Percentiles rank a stretch among this genome's conserved stretches.
Conservation (phyloP, 2,113 vertebrate species). For the Nerophis lumbriciformis region DNA sequence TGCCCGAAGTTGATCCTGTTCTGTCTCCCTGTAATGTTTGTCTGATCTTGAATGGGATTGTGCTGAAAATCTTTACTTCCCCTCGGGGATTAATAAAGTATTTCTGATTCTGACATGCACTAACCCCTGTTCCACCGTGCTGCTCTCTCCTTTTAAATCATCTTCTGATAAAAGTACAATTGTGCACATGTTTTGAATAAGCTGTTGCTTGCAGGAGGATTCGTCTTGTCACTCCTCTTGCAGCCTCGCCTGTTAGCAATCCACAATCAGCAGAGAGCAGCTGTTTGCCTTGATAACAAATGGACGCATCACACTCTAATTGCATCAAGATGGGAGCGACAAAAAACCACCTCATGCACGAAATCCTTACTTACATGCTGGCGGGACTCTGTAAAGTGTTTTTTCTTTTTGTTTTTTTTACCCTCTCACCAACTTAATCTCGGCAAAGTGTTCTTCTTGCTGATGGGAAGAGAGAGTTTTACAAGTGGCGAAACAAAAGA, state of each 20-base stretch:
- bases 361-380: slow-evolving; percentile 19
- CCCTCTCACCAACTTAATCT: slow-evolving; percentile 23
- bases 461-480: slow-evolving; percentile 37
- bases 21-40: no score
- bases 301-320: slow-evolving; percentile 47
- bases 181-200: slow-evolving; percentile 31
- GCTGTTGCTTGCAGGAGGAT: slow-evolving; percentile 33
- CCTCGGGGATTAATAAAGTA: no score
- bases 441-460: slow-evolving; percentile 26
- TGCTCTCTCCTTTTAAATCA: slow-evolving; percentile 10
- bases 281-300: slow-evolving; percentile 56
- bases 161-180: slow-evolving; percentile 30
- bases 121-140: no score
- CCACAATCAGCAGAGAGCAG: slow-evolving; percentile 38
- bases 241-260: slow-evolving; percentile 47
- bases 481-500: slow-evolving; percentile 50
- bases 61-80: no score
- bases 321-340: slow-evolving; percentile 22
- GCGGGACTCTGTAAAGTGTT: slow-evolving; percentile 23
- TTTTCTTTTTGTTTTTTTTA: slow-evolving; percentile 2
- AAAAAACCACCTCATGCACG: slow-evolving; percentile 10
- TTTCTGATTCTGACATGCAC: no score
- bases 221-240: slow-evolving; percentile 46
- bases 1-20: no score
- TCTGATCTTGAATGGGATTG: no score